Base-by-base conservation (phyloP, 2,797 vertebrate genomes). In the Paedocypris micromegethes region DNA sequence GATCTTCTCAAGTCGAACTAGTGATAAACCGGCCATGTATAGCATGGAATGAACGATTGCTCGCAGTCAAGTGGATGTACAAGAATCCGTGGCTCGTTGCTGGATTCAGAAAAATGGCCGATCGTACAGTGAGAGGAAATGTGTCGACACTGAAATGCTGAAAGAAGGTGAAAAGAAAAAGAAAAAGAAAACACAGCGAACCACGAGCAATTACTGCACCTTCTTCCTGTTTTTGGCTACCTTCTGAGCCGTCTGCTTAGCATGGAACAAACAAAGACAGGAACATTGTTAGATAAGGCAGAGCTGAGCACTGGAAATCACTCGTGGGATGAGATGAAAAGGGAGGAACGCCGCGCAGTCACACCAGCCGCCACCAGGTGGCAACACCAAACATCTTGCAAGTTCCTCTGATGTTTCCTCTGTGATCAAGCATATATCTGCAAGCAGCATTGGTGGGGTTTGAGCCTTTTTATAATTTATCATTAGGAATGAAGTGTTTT, bases 161-260 rank as follows among this genome's bases (percentile, higher is more conserved):
- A 56, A 60, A 65, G 8, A 54, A 76, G 64, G 67, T 64, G 64
- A 87, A 64, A 57, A 65, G 61, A 75, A 51, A 61, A 61, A 63
- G 44, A 66, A 65, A 75, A 72, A 70, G 70, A 79, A 75, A 64
- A 78, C 66, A 79, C 70, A 23, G 23, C 76, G 77, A 80, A 23
- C 66, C 50, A 76, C 78, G 58, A 79, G 62, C 66, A 70, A 74
- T 76, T 93, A 95, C 92, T 93, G 92, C 93, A 98, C 95, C 95
- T 98, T 95, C 90, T 96, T 96, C 86, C 88, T 95, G 95, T 89
- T 95, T 91, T 95, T 95, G 89, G 93, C 92, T 90, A 94, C 91
- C 94, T 97, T 98, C 93, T 98, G 95, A 89, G 95, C 94, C 90
- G 91, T 94, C 95, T 98, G 94, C 88, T 90, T 90, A 90, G 88